Evolutionary conservation across 1,140 invertebrate species (phyloP), one percentile per base, ranked within the genome.

Genomic region (Ylistrum balloti): DNA sequence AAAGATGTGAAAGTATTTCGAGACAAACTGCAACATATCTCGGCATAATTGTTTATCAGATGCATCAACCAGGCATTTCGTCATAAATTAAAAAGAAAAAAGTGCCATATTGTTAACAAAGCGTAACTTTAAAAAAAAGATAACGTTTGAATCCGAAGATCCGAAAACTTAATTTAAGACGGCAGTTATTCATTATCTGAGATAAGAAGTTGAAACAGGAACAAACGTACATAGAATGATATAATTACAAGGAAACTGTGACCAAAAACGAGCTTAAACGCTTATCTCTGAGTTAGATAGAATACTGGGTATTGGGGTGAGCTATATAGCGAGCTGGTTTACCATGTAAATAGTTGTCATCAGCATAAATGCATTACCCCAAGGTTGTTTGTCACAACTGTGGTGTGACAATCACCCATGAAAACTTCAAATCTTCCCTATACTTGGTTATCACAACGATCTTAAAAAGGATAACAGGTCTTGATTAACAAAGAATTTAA

Each of bases 181-280:
- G n/a, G 15, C 28, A 74, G 22, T 28, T 74, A 74, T 74, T 28
- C n/a, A 74, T 28, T 9, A 74, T 74, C 0, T 7, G 22, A 74
- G 56, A 74, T 74, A 74, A 74, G n/a, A 74, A 45, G 41, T 45
- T 45, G 41, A 45, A 74, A n/a, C 56, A 74, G 56, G 56, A 74
- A 74, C 56, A 74, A 9, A n/a, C 56, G 28, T 28, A 45, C 28
- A 28, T 28, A 74, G 22, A 28, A 5, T n/a, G n/a, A n/a, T 28
- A 28, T 28, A 74, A 74, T 74, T 74, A 74, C n/a, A 28, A 28
- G 56, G 11, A 74, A 28, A 74, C 7, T 17, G 56, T 22, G 56
- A 74, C 22, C 22, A 1, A 74, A 56, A 74, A 74, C 28, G 22
- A 74, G 56, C 28, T 74, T 74, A 74, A 74, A 74, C 56, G 56